Evolutionary conservation across 1,140 invertebrate species (phyloP), one percentile per base, ranked within the genome.

Genomic region (Lerema accius): DNA sequence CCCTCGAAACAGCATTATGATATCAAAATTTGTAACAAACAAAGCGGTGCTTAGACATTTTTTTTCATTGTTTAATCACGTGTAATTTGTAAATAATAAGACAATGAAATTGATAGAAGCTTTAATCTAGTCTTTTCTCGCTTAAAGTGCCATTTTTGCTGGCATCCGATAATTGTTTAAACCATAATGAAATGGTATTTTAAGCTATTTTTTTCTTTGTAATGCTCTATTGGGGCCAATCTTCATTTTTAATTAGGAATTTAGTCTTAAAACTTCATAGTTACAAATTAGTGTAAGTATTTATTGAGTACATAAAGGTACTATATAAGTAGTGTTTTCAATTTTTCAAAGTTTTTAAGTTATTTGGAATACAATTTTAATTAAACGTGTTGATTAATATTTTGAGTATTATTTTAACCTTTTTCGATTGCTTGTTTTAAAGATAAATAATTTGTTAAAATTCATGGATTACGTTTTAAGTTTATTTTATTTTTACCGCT

Each of bases 1-100:
- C 93, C 15, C 83, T 93, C 76, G 93, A 93, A 88, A 93, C 93
- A 45, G 92, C 92, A 48, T 93, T 93, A 92, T 93, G 92, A 92
- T 92, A 65, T 53, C 23, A 26, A 59, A 48, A 48, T 43, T 60
- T 55, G 59, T 55, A 19, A 58, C 68, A 66, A 42, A 62, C 43
- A 53, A 82, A 76, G 77, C 66, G 82, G 84, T 90, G 83, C 83
- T 88, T 78, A 56, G 49, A 74, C 69, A 68, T 74, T 67, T 13
- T n/a, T n/a, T 71, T 71, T 69, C 26, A 64, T 45, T 45, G 56
- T 35, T 65, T 59, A 56, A 71, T 66, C 39, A 62, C 71, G 68
- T 78, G 69, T 76, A 78, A 49, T 40, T 49, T 49, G 48, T 71
- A 75, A 37, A 37, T 37, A 37, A 11, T 78, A 81, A 69, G 56